Base-by-base conservation (phyloP, 2,797 vertebrate genomes). In the Thunnus albacares region DNA sequence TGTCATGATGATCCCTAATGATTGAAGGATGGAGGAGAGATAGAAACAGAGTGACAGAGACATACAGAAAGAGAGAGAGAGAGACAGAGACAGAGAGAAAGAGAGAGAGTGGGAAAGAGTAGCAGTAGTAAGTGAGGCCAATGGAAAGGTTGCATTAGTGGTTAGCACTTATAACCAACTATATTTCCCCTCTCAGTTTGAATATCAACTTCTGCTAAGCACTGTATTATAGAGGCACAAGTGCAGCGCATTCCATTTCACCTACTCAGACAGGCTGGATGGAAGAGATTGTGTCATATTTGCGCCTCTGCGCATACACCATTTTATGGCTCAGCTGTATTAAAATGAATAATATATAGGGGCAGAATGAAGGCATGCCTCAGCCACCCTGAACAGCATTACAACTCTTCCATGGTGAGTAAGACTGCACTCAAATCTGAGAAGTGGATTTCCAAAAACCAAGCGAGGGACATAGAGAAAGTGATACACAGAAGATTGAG, bases 1-100 rank as follows among this genome's bases (percentile, higher is more conserved):
- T 0, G 98, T 99, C 89, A 97, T 96, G 95, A 99, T 98, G 92
- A 98, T 96, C 57, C 98, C 97, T 98, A 91, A 67, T 90, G 79
- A 92, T 83, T 24, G 67, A 86, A 77, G 49, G 22, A 90, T 22
- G 43, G 43, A 66, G 59, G 59, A n/a, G 38, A 73, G 60, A 77
- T 69, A 78, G 51, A 56, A 53, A 20, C 30, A 75, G 72, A 78
- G 43, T 67, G 47, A 55, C 14, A 64, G 56, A 57, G 38, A 33
- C 6, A 33, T 5, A 33, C 4, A 33, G 30, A 45, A 33, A 63
- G 53, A 18, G 59, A 56, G 52, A 20, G 35, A 75, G 72, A 78
- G 43, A 70, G 47, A 55, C 12, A 64, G 56, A 60, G 38, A 33
- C 1, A 33, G 5, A 33, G 30, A 33, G 30, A 38, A 33, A 51